phyloP scores from a whole-genome alignment of 2,113 vertebrate species.

The Chaenocephalus aceratus region DNA sequence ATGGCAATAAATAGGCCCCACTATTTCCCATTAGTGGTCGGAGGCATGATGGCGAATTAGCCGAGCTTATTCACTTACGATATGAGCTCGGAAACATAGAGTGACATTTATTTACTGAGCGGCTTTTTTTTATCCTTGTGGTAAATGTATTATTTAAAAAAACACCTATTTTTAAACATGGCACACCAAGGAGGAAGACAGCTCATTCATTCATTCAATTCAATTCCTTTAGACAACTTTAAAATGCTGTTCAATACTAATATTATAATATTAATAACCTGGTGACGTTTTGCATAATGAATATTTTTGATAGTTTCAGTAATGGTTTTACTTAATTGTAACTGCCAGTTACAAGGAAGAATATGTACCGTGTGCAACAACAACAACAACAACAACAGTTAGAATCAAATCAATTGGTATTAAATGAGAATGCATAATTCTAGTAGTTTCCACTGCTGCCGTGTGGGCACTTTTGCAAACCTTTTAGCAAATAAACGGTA shows the following conservation, averaged over 20 bases:
- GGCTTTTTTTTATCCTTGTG: background rate
- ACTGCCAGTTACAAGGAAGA: background rate
- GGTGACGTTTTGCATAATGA: background rate
- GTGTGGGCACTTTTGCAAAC: background rate
- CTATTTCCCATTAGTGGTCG: constrained; percentile 86
- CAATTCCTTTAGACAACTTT: no score
- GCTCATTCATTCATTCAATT: constrained; percentile 34
- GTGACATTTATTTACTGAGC: background rate
- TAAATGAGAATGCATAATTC: constrained; percentile 4
- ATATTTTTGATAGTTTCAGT: background rate
- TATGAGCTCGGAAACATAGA: no score
- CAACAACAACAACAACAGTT: background rate
- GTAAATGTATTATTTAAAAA: background rate
- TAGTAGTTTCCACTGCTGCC: background rate
- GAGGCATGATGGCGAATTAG: constrained; percentile 68
- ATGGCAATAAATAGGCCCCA: constrained; percentile 89
- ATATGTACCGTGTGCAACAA: background rate
- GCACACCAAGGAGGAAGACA: constrained; percentile 45
- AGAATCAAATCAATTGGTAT: background rate
- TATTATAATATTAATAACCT: background rate
- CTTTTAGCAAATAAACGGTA: background rate
- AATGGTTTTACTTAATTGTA: no score
- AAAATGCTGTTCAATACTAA: background rate
- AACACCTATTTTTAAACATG: background rate
- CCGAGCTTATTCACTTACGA: background rate